Evolutionary conservation across 2,888 invertebrate species (phyloP).

Genomic region (Zaprionus lineosus): DNA sequence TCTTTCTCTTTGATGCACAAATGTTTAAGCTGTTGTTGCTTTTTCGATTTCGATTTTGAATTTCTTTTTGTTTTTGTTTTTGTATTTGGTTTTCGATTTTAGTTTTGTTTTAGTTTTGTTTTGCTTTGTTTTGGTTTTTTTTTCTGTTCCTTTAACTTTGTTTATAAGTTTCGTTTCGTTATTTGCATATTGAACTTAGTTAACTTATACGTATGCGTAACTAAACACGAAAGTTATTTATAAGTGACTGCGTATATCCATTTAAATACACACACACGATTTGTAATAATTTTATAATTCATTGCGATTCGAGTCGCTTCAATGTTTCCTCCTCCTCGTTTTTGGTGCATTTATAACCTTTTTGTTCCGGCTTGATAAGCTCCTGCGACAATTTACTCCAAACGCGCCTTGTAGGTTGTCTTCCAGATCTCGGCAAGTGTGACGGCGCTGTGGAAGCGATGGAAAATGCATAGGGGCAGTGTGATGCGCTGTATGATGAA

Average conservation of each 20-base stretch:
- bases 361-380: conserved; percentile 7
- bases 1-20: too few relatives aligned
- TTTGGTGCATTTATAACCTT: conserved; percentile 63
- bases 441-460: conserved; percentile 97
- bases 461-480: conserved; percentile 97
- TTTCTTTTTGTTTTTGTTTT: conserved; percentile 2
- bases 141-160: not conserved
- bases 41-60: too few relatives aligned
- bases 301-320: conserved; percentile 39
- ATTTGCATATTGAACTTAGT: conserved; percentile 58
- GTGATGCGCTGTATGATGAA: conserved; percentile 95
- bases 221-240: conserved; percentile 54
- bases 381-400: conserved; percentile 86
- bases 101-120: too few relatives aligned
- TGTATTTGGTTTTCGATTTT: too few relatives aligned
- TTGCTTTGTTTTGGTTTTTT: too few relatives aligned
- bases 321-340: conserved; percentile 6
- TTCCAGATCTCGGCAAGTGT: conserved; percentile 98
- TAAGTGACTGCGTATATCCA: too few relatives aligned
- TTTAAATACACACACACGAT: too few relatives aligned
- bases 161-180: conserved; percentile 15
- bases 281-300: too few relatives aligned
- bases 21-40: too few relatives aligned
- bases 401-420: conserved; percentile 95
- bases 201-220: conserved; percentile 59